Base-by-base conservation (phyloP, 1,140 invertebrate species). In the Drosophila trapezifrons region DNA sequence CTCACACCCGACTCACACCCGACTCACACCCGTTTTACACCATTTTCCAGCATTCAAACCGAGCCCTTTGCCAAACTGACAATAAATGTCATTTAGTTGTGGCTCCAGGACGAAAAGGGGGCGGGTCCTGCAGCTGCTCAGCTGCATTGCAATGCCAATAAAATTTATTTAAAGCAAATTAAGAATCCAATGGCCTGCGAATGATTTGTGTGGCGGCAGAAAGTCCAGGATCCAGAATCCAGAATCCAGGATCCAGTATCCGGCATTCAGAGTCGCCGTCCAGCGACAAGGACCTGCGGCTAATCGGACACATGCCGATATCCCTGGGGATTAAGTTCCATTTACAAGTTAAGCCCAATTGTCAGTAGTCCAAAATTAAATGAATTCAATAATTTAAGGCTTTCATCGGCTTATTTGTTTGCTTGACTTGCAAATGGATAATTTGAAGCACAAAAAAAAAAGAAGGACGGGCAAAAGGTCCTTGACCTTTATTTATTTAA, bases 41-140 rank as follows among this genome's bases (percentile, higher is more conserved):
- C 29, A 42, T 51, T 67, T 66, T 56, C 69, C 47, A 27, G 6
- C 35, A 38, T 59, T 18, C 47, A 7, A n/a, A 2, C 27, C 9
- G 17, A 38, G 49, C 29, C 49, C 27, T 25, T 63, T 58, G 52
- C 73, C 64, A 60, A 78, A 65, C 82, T 82, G 83, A 86, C 82
- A 87, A 86, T 86, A 86, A 86, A 86, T 86, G 82, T 86, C 82
- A 86, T 86, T 86, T 86, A 86, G 82, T 76, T 81, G 60, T 56
- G 67, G 37, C 37, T 29, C 29, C 27, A 37, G 46, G 57, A 37
- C 29, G 25, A 35, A 18, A 29, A 54, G 32, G 47, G 49, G 22
- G 17, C 32, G 20, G 45, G 43, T 38, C 32, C 71, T 47, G 69
- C 69, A 54, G 42, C 62, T 60, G 64, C 64, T 62, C 80, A 71